These are phyloP conservation scores for Astropecten irregularis DNA, from an alignment of 53 echinoderm and acorn worm species.

Conservation along the genomic window DNA sequence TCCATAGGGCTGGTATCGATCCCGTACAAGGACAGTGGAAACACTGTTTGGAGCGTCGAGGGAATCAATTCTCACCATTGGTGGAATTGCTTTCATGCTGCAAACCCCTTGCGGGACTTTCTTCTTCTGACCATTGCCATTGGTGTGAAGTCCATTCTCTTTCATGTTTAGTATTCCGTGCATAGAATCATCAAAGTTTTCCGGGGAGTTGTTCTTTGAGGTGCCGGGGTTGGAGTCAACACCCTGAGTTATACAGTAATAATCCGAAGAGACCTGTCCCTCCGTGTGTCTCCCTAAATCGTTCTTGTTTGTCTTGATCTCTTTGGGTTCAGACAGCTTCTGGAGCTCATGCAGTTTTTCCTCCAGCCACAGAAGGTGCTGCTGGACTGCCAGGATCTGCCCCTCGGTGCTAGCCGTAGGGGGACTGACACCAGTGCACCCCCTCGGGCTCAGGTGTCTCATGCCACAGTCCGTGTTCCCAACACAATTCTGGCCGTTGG, in stretches of 20 bases:
- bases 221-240: slow-evolving; percentile 40
- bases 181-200: neutral
- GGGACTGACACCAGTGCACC: neutral
- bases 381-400: slow-evolving; percentile 53
- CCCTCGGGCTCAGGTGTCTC: slow-evolving; percentile 1
- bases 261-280: neutral
- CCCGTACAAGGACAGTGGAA: slow-evolving; percentile 35
- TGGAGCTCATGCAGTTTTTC: slow-evolving; percentile 56
- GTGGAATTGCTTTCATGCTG: neutral
- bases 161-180: neutral
- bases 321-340: slow-evolving; percentile 1
- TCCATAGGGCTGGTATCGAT: slow-evolving; percentile 36
- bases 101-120: slow-evolving; percentile 23
- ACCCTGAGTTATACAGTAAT: slow-evolving; percentile 52
- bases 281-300: neutral
- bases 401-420: slow-evolving; percentile 48
- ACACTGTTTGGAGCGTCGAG: slow-evolving; percentile 31
- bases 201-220: slow-evolving; percentile 43
- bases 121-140: slow-evolving; percentile 12
- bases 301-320: neutral
- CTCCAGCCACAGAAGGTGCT: slow-evolving; percentile 56
- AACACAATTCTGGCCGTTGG: neutral
- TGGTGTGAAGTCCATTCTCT: slow-evolving; percentile 19
- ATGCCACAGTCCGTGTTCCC: neutral
- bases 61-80: slow-evolving; percentile 51